Evolutionary conservation across 2,888 invertebrate species (phyloP).

Genomic region (Dicranocentrus wangi): DNA sequence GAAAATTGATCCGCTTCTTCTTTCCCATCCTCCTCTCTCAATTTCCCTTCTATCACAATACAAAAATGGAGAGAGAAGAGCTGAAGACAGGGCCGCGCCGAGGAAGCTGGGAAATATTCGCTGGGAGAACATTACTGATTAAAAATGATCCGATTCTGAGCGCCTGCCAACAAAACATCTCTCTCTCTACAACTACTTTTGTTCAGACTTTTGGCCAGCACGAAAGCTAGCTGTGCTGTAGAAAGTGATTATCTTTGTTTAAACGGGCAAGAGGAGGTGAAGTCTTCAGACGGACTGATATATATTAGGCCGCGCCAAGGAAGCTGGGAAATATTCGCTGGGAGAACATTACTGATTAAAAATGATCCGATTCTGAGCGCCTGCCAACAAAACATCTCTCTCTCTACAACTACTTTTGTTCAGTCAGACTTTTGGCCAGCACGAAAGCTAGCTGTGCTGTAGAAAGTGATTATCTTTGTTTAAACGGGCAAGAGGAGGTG

Average conservation of each 20-base stretch:
- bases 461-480: conserved; percentile 34
- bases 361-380: conserved; percentile 18
- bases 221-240: background rate
- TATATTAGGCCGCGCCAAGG: too few relatives aligned
- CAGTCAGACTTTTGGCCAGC: too few relatives aligned
- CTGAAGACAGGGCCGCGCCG: too few relatives aligned
- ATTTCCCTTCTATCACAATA: conserved; percentile 37
- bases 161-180: conserved; percentile 36
- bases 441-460: background rate
- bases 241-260: conserved; percentile 35
- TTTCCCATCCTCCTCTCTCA: conserved; percentile 31
- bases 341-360: conserved; percentile 54
- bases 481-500: too few relatives aligned
- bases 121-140: conserved; percentile 49
- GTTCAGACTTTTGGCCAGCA: background rate
- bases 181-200: background rate
- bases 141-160: conserved; percentile 44
- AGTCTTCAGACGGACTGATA: background rate
- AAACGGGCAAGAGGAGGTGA: too few relatives aligned
- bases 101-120: too few relatives aligned
- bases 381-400: too few relatives aligned
- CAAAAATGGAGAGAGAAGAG: background rate
- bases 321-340: too few relatives aligned
- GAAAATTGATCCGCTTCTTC: conserved; percentile 57
- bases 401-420: too few relatives aligned